Evolutionary conservation across 2,888 invertebrate species (phyloP).

Genomic region (Dryobotodes eremita): DNA sequence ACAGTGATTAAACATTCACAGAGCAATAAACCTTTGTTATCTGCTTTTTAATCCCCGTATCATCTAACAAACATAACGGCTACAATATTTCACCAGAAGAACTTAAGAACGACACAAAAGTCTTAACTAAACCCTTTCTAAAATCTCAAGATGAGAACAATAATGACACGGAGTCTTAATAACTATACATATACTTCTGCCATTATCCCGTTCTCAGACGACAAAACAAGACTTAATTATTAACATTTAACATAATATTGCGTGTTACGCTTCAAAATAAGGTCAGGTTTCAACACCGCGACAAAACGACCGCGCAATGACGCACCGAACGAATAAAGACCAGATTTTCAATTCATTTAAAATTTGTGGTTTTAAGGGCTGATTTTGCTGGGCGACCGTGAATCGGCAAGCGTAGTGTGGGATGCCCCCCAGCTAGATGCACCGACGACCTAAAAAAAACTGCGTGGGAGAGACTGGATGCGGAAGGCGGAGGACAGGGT

Average conservation of each 20-base stretch:
- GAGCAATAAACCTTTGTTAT: background rate
- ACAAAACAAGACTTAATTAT: slow-evolving; percentile 58
- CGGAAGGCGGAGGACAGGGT: no score
- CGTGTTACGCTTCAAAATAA: slow-evolving; percentile 45
- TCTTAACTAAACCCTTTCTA: slow-evolving; percentile 33
- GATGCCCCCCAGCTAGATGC: no score
- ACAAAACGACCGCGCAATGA: slow-evolving; percentile 10
- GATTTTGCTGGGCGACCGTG: no score
- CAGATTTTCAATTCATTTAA: slow-evolving; percentile 1
- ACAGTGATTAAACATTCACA: background rate
- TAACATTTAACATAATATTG: slow-evolving; percentile 64
- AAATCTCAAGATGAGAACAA: slow-evolving; percentile 32
- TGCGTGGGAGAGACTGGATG: no score
- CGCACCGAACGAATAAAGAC: background rate
- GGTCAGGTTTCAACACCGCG: slow-evolving; percentile 18
- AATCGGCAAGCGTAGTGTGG: no score
- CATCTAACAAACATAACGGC: slow-evolving; percentile 8
- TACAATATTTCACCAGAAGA: slow-evolving; percentile 32
- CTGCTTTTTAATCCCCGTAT: slow-evolving; percentile 15
- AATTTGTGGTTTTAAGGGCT: background rate
- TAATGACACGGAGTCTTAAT: slow-evolving; percentile 35
- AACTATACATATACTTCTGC: slow-evolving; percentile 47
- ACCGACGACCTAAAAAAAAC: no score
- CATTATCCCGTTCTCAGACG: slow-evolving; percentile 61
- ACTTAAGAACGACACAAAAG: slow-evolving; percentile 25